Base-by-base conservation (phyloP, 2,797 vertebrate species). In the Cynopterus sphinx region DNA sequence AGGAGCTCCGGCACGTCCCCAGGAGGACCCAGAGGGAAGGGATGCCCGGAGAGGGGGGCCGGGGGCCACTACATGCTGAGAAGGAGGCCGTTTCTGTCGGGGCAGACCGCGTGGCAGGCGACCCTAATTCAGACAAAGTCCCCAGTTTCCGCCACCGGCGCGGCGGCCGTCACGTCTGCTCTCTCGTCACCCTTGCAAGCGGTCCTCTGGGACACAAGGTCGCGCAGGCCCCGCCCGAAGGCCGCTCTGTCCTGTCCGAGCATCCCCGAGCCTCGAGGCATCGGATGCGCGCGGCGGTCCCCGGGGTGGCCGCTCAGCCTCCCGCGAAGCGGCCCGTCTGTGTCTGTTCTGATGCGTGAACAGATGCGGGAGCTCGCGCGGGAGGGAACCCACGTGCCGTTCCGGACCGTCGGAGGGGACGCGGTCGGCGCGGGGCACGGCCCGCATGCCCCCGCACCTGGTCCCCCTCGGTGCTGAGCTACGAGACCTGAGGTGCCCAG, bases 351-450 rank as follows among this genome's bases (percentile, higher is more conserved):
- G 78, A 9, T 28, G 5, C 57, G 13, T 33, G 9, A n/a, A 43
- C 78, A 9, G n/a, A 16, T 3, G 59, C 9, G 57, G n/a, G 79
- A 24, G 57, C 19, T n/a, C 1, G 1, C 13, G 2, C 7, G 31
- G 79, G 59, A 16, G 79, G 24, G 33, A 31, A 6, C 22, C 41
- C 9, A 5, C 0, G 41, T 21, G 39, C 46, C 0, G 1, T 24
- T 46, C 78, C 22, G 17, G 74, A 9, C 21, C 7, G 1, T 4
- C 33, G 74, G 8, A 10, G 59, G 21, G 1, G 41, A 33, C 41
- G 0, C 21, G 2, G 77, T n/a, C n/a, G 17, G 5, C 0, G 0
- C 19, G 7, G 5, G n/a, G 41, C 41, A 9, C 57, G 24, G 39
- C n/a, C 77, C 43, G 43, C 43, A 43, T 9, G 43, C 10, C 43